Conservation (phyloP, 2,797 vertebrate genomes). For the Clangula hyemalis region DNA sequence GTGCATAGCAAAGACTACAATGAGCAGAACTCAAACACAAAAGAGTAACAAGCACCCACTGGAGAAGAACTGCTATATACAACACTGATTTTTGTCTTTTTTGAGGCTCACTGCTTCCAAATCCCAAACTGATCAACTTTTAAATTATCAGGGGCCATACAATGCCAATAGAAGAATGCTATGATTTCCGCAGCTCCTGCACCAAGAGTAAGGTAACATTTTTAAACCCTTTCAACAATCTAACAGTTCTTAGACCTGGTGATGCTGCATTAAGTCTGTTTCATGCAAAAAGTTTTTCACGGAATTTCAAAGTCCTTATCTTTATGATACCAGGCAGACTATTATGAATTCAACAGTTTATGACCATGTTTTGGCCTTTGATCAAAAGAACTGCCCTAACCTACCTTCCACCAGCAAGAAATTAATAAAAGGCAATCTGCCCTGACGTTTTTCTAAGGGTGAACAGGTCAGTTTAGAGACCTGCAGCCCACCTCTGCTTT, state of each 20-base stretch:
- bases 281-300: not conserved
- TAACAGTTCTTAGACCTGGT: not conserved
- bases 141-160: not conserved
- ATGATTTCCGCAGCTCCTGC: not conserved
- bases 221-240: not conserved
- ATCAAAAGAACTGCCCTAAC: slow-evolving; percentile 5
- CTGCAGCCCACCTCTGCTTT: not conserved
- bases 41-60: not conserved
- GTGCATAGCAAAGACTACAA: rapidly evolving
- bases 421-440: not conserved
- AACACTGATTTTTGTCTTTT: not conserved
- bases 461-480: not conserved
- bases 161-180: not conserved
- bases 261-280: not conserved
- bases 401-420: slow-evolving; percentile 17
- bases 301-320: not conserved
- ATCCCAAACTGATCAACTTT: not conserved
- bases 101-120: not conserved
- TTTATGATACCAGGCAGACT: not conserved
- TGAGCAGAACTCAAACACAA: not conserved
- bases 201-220: not conserved
- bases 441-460: not conserved
- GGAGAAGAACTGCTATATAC: not conserved
- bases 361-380: not conserved
- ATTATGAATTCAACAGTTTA: not conserved